Conservation (phyloP, 1,140 invertebrate species). For the Zaprionus capensis region DNA sequence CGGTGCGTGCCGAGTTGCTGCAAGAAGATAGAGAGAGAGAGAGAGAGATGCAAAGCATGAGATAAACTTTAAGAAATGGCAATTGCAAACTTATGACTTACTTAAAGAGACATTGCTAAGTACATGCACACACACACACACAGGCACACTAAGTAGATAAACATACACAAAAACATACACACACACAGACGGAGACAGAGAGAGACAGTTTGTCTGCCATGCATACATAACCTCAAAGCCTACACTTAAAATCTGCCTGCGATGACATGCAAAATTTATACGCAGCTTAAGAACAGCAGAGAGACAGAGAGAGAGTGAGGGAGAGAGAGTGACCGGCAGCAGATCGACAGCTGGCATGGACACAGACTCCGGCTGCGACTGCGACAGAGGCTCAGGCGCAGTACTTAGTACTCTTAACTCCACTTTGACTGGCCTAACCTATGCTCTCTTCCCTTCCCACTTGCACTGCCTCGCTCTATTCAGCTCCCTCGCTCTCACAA, state of each 20-base stretch:
- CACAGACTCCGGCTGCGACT: slow-evolving; percentile 3
- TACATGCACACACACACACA: slow-evolving; percentile 7
- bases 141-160: background rate
- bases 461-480: background rate
- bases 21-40: slow-evolving; percentile 28
- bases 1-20: slow-evolving; percentile 55
- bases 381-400: slow-evolving; percentile 17
- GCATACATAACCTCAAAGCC: slow-evolving; percentile 29
- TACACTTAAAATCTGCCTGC: slow-evolving; percentile 50
- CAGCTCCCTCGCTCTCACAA: background rate
- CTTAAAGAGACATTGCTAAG: slow-evolving; percentile 30
- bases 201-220: slow-evolving; percentile 7
- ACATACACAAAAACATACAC: slow-evolving; percentile 6
- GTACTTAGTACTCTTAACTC: slow-evolving; percentile 31
- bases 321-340: background rate
- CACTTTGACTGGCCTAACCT: slow-evolving; percentile 3
- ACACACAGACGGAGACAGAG: background rate
- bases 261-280: slow-evolving; percentile 71
- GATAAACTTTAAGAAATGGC: slow-evolving; percentile 31
- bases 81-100: slow-evolving; percentile 57
- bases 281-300: slow-evolving; percentile 48
- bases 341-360: slow-evolving; percentile 42
- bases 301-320: slow-evolving; percentile 17
- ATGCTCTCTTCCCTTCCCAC: background rate
- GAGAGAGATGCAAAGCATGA: slow-evolving; percentile 30